phyloP scores from a whole-genome alignment of 2,888 invertebrate genomes.

The Chrysotoxum bicinctum region DNA sequence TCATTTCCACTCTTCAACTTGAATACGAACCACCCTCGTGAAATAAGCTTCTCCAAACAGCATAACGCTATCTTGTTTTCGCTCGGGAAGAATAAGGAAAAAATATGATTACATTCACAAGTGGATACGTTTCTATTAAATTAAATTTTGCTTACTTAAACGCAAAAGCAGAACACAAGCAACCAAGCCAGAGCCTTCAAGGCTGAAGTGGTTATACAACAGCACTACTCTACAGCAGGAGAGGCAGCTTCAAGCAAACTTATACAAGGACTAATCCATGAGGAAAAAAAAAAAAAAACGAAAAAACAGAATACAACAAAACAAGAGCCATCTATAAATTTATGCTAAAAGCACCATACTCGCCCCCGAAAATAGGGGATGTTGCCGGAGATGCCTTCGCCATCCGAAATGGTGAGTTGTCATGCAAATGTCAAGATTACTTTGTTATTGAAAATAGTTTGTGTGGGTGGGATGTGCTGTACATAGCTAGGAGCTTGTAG shows the following conservation, averaged over 20 bases:
- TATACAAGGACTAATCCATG: slow-evolving; percentile 64
- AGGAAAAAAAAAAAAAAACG: slow-evolving; percentile 6
- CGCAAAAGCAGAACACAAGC: slow-evolving; percentile 56
- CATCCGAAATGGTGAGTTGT: slow-evolving; percentile 65
- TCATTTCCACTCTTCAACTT: slow-evolving; percentile 20
- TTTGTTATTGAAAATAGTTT: slow-evolving; percentile 73
- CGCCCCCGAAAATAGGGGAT: slow-evolving; percentile 29
- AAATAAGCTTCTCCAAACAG: slow-evolving; percentile 41
- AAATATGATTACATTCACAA: slow-evolving; percentile 73
- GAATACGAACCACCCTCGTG: slow-evolving; percentile 28
- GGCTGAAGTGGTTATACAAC: slow-evolving; percentile 28
- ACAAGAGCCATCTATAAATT: slow-evolving; percentile 69
- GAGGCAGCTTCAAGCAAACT: slow-evolving; percentile 44
- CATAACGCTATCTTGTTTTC: slow-evolving; percentile 48
- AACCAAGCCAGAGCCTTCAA: slow-evolving; percentile 32
- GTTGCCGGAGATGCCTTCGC: slow-evolving; percentile 52
- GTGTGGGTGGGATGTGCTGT: slow-evolving; percentile 16
- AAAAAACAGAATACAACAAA: slow-evolving; percentile 31
- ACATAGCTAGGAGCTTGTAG: not conserved
- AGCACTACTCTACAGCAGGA: slow-evolving; percentile 13
- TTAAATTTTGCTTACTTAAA: slow-evolving; percentile 73
- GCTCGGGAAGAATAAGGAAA: slow-evolving; percentile 61
- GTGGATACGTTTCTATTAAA: slow-evolving; percentile 73
- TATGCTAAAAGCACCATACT: slow-evolving; percentile 59
- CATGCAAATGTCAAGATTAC: slow-evolving; percentile 73